Base-by-base conservation (phyloP, 2,113 vertebrate species). In the Cariama cristata region DNA sequence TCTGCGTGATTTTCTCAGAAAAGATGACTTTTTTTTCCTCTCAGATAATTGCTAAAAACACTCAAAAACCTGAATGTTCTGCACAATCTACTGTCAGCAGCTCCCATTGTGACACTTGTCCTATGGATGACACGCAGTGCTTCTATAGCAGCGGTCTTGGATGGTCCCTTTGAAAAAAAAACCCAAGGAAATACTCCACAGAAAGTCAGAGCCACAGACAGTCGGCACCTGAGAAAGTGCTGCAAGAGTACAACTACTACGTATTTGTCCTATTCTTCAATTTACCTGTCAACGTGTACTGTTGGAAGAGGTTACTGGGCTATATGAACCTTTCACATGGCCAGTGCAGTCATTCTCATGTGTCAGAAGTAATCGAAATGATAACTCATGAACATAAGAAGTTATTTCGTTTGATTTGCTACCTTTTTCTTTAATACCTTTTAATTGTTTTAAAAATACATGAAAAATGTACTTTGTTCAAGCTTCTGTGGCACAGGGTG, bases 121-220 rank as follows among this genome's bases (percentile, higher is more conserved):
- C 50, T 13, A 0, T 1, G 21, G 32, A 52, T 30, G n/a, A n/a
- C 6, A 49, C 0, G 2, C 22, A 18, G 45, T 4, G 13, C 55
- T 72, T 47, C 40, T 20, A 12, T 2, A 88, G 62, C 60, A 82
- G 69, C 47, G 71, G 21, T 14, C 23, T 30, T 33, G 15, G 15
- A 69, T 47, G 20, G 38, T 21, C 15, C 30, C 33, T 44, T 44
- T 49, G 18, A 27, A 23, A 56, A 52, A 66, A 44, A 38, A 71
- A 4, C 4, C 4, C 7, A 45, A 66, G 42, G 28, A 50, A 80
- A 49, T 22, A 16, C 9, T 75, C 52, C 56, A 58, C 32, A 32
- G 4, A 50, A 72, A 17, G 44, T 13, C 28, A 47, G 80, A 88
- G 60, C 21, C 35, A 42, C 20, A 52, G 26, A 3, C 11, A 21